Base-by-base conservation (phyloP, 2,797 vertebrate species). In the Argentina silus region DNA sequence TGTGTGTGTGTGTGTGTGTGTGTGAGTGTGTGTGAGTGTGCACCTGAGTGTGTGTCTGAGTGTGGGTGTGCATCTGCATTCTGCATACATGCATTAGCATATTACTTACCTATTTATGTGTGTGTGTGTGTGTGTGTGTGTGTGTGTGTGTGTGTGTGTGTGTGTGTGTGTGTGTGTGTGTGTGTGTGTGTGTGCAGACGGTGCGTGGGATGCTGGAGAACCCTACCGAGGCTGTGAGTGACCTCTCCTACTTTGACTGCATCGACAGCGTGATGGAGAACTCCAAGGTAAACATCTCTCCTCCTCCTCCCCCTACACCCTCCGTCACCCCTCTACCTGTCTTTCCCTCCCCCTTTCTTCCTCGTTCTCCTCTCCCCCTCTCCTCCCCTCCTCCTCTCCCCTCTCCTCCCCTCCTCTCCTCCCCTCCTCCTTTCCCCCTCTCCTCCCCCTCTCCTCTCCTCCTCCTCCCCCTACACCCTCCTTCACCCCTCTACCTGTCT, bases 231-330 rank as follows among this genome's bases (percentile, higher is more conserved):
- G 96, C 96, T 0, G 93, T 98, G 75, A 98, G 87, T 0, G 97
- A 98, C 45, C 89, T 96, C 90, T 98, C 97, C 11, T 99, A 99
- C 91, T 99, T 99, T 63, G 96, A 95, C 90, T 99, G 97, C 87
- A 95, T 99, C 14, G 98, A 99, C 88, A 96, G 96, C 0, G 97
- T 99, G 59, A 99, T 99, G 98, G 98, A 99, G 89, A 99, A 99
- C 90, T 99, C 97, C 5, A 99, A 99, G 96, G 97, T 97, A 81
- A 65, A 77, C 21, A 9, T 50, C n/a, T 21, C 51, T 0, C 1
- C 15, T 10, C 57, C 11, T 19, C 48, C 65, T n/a, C 21, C 10
- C 44, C n/a, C 21, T 45, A n/a, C n/a, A n/a, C n/a, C 17, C 14
- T 9, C 5, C 36, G 1, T 1, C 47, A 42, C 3, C 50, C 66